These are phyloP conservation scores for Anticlea derivata DNA, from an alignment of 2,888 invertebrate species.

Conservation along the genomic window DNA sequence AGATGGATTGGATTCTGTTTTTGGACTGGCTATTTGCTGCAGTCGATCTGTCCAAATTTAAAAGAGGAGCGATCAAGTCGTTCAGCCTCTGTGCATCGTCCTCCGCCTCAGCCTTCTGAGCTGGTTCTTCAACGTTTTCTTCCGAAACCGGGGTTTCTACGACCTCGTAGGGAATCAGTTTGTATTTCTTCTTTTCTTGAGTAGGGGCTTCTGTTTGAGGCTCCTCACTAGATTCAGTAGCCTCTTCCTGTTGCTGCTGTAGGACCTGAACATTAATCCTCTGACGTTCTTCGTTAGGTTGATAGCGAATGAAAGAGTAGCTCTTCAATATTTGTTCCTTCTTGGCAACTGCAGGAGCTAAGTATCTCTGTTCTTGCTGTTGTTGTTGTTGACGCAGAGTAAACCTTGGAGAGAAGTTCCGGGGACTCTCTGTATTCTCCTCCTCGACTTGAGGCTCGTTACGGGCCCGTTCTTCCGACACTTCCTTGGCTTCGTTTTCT, in stretches of 20 bases:
- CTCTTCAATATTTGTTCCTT: conserved; percentile 31
- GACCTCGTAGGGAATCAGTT: conserved; percentile 32
- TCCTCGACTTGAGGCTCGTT: conserved; percentile 31
- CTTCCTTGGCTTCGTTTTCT: conserved; percentile 20
- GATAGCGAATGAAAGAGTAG: conserved; percentile 37
- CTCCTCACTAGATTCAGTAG: conserved; percentile 18
- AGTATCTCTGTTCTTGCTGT: conserved; percentile 32
- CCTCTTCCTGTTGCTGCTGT: conserved; percentile 26
- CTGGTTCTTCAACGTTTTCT: conserved; percentile 21
- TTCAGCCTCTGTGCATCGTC: conserved; percentile 28
- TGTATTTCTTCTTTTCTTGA: conserved; percentile 22
- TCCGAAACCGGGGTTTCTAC: conserved; percentile 26
- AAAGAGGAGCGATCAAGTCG: conserved; percentile 36
- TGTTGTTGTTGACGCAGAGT: conserved; percentile 24
- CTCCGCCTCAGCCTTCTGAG: conserved; percentile 21
- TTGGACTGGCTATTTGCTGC: conserved; percentile 38
- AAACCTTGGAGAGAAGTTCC: conserved; percentile 33
- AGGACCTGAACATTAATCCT: conserved; percentile 30
- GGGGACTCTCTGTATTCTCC: conserved; percentile 31
- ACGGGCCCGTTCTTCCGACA: conserved; percentile 21
- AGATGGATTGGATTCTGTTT: conserved; percentile 37
- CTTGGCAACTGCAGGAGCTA: conserved; percentile 35
- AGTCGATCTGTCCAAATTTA: conserved; percentile 39
- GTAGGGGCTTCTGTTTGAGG: conserved; percentile 14
- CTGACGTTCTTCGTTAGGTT: conserved; percentile 38